Base-by-base conservation (phyloP, 2,797 vertebrate species). In the Danio tinwini region DNA sequence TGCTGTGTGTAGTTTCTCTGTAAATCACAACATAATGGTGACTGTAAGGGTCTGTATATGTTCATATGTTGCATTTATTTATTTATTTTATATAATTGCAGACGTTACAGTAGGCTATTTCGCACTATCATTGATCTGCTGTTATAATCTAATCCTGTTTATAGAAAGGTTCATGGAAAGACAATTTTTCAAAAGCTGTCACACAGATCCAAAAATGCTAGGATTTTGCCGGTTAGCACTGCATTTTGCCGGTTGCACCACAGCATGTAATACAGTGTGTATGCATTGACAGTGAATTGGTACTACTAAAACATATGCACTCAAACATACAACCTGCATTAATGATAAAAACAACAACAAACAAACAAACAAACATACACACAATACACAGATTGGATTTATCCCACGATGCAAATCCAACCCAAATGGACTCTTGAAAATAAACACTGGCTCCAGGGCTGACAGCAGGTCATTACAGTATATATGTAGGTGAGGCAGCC, bases 181-280 rank as follows among this genome's bases (percentile, higher is more conserved):
- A 42, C 37, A 65, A 82, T 59, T 63, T 9, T 80, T 10, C 70
- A 56, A 72, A 78, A 81, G 49, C 78, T 52, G 76, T 83, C 70
- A 75, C 56, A 81, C 53, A 65, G 62, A 50, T 71, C 84, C 42
- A 70, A 7, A 19, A 79, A 62, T 58, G 58, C 5, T 53, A 61
- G 83, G 73, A 88, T 79, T 29, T 1, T 29, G 29, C 29, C 29
- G 3, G 83, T 88, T 85, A 87, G 72, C 50, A 49, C 37, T 11
- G 39, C 7, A 55, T 59, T 29, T 55, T 55, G 21, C 47, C 1
- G 42, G 14, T 65, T 58, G 29, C 45, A 50, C 21, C 5, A 29
- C 7, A 21, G 50, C 39, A 10, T 7, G 14, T 37, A 68, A 78
- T 78, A 39, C n/a, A 19, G 74, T 78, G 88, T 83, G 68, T 85